Percentiles rank a stretch among this genome's conserved stretches.
These are phyloP conservation scores for Cyclophora albipunctata DNA, from an alignment of 2,888 invertebrate species.

Conservation along the genomic window DNA sequence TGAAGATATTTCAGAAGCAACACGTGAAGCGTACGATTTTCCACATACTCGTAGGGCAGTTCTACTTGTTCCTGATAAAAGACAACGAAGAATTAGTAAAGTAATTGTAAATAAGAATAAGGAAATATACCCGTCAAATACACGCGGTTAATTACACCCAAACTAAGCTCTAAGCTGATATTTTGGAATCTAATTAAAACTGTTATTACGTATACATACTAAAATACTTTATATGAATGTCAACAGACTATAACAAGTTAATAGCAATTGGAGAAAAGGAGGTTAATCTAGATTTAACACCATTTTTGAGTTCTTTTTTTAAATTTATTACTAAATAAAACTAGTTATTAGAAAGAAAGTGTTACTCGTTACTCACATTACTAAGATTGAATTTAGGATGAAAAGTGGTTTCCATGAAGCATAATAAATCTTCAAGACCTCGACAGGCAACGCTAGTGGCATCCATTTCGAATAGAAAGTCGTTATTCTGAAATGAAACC, in stretches of 20 bases:
- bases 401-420: conserved; percentile 37
- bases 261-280: no score
- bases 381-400: conserved; percentile 39
- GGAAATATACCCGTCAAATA: no score
- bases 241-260: not conserved
- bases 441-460: conserved; percentile 29
- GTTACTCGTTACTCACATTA: conserved; percentile 32
- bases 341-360: not conserved
- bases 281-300: not conserved
- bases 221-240: not conserved
- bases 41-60: conserved; percentile 39
- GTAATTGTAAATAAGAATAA: not conserved
- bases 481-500: conserved; percentile 29
- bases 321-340: not conserved
- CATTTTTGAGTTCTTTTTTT: not conserved
- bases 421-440: conserved; percentile 35
- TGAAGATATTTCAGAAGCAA: conserved; percentile 85
- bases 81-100: not conserved
- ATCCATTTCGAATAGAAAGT: conserved; percentile 35
- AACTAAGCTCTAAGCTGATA: no score
- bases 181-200: no score
- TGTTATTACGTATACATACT: no score
- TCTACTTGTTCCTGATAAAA: conserved; percentile 39
- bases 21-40: conserved; percentile 66
- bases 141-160: no score